These are phyloP conservation scores for Teleiodes luculella DNA, from an alignment of 2,888 invertebrate species.

Conservation along the genomic window DNA sequence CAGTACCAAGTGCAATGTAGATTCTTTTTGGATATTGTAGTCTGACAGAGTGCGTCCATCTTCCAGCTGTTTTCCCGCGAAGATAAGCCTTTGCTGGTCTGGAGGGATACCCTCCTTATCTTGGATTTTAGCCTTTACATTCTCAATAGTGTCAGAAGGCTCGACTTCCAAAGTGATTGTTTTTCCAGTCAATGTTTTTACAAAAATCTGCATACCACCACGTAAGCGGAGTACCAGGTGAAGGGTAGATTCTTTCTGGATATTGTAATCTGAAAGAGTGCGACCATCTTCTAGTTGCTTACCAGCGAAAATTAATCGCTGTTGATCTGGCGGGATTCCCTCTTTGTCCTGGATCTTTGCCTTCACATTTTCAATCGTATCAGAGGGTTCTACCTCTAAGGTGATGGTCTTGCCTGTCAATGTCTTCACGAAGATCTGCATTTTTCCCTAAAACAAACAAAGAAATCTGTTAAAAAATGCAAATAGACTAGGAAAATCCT, in stretches of 20 bases:
- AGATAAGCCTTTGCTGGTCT: conserved; percentile 27
- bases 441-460: conserved; percentile 35
- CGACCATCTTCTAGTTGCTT: conserved; percentile 26
- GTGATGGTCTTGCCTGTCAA: conserved; percentile 22
- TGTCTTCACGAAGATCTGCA: conserved; percentile 28
- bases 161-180: conserved; percentile 28
- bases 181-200: conserved; percentile 28
- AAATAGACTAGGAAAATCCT: neutral
- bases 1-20: conserved; percentile 25
- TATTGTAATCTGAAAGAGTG: conserved; percentile 25
- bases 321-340: conserved; percentile 26
- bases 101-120: conserved; percentile 29
- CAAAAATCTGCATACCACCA: conserved; percentile 26
- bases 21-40: conserved; percentile 29
- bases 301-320: conserved; percentile 25
- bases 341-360: conserved; percentile 26
- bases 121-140: conserved; percentile 28
- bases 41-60: conserved; percentile 28
- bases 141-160: conserved; percentile 27
- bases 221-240: conserved; percentile 23
- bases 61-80: conserved; percentile 28
- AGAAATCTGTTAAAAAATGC: neutral
- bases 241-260: conserved; percentile 25
- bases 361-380: conserved; percentile 25
- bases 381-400: conserved; percentile 20